Evolutionary conservation across 2,113 vertebrate genomes (phyloP).

Genomic region (Lepus timidus): DNA sequence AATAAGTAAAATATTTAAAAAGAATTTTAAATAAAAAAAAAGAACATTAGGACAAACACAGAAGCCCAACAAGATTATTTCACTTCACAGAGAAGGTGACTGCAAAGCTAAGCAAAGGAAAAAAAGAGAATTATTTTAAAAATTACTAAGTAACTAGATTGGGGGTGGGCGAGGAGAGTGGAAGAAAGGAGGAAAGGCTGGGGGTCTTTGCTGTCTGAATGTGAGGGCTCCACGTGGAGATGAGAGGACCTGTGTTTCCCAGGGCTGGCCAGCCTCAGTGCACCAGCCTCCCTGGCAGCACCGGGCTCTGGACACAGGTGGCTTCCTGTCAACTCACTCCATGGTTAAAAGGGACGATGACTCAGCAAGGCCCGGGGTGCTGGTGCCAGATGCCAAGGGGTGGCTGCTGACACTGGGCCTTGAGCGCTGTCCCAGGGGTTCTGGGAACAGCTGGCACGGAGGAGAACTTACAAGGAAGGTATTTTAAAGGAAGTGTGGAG

Average conservation of each 20-base stretch:
- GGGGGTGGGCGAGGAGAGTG: not conserved
- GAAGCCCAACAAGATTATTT: not conserved
- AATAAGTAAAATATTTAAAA: no score
- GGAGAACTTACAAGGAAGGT: not conserved
- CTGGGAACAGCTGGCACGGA: not conserved
- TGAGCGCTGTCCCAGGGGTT: not conserved
- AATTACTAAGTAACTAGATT: not conserved
- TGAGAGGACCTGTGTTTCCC: not conserved
- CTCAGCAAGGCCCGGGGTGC: not conserved
- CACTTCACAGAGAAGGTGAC: not conserved
- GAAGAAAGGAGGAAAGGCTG: not conserved
- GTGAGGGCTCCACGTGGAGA: not conserved
- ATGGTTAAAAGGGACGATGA: not conserved
- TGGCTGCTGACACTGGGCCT: not conserved
- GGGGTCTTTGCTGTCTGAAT: not conserved
- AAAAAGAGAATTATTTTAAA: not conserved
- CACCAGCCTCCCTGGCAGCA: not conserved
- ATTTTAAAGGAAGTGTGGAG: not conserved
- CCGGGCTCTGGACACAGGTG: fast-evolving
- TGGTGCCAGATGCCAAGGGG: no score
- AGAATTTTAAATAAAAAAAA: not conserved
- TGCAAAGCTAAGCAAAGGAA: not conserved
- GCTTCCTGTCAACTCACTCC: not conserved
- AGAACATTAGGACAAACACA: not conserved
- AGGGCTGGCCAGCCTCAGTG: not conserved